Evolutionary conservation across 1,140 invertebrate species (phyloP).

Genomic region (Ostrea edulis): DNA sequence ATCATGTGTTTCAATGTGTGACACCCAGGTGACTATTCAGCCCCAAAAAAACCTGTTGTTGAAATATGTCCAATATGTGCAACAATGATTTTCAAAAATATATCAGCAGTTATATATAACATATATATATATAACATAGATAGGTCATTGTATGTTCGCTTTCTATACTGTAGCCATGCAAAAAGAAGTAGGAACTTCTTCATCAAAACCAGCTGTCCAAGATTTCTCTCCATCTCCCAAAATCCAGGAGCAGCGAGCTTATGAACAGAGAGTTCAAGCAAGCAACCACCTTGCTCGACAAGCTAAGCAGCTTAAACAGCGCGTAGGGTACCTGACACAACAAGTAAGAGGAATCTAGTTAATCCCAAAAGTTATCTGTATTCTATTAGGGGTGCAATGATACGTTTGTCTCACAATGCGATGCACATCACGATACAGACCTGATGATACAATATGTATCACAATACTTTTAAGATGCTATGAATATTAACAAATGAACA

Average conservation of each 20-base stretch:
- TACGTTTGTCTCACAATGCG: too few species aligned
- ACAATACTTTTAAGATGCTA: too few species aligned
- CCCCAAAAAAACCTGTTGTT: too few species aligned
- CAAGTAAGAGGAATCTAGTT: conserved; percentile 63
- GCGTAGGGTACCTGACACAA: conserved; percentile 69
- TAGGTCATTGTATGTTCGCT: too few species aligned
- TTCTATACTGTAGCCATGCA: conserved; percentile 54
- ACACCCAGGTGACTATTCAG: too few species aligned
- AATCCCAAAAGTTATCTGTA: not conserved
- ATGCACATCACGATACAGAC: too few species aligned
- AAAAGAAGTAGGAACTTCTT: conserved; percentile 71
- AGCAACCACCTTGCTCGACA: conserved; percentile 60
- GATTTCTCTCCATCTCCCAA: conserved; percentile 43
- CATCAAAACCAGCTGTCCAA: conserved; percentile 55
- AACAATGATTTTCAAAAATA: not conserved
- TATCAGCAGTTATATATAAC: too few species aligned
- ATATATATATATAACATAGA: too few species aligned
- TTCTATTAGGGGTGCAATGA: not conserved
- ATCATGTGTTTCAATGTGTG: too few species aligned
- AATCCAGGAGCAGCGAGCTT: conserved; percentile 44
- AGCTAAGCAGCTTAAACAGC: conserved; percentile 67
- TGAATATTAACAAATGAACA: too few species aligned
- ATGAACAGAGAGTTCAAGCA: conserved; percentile 47
- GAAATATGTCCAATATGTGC: not conserved
- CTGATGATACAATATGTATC: too few species aligned